Conservation (phyloP, 2,888 invertebrate species). For the Diarsia mendica region DNA sequence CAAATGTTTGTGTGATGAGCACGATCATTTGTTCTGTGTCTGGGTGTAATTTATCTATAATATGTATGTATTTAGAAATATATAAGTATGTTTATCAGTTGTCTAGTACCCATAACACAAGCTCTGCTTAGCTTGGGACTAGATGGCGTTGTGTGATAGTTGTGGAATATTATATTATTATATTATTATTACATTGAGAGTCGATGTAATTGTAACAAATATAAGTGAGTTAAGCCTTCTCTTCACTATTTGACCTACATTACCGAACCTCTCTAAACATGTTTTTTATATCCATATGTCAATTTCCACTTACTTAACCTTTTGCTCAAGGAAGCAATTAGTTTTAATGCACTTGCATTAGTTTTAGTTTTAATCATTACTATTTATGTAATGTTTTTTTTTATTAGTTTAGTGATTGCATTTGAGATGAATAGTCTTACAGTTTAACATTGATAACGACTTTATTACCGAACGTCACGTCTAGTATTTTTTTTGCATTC, state of each 20-base stretch:
- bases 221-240: conserved; percentile 16
- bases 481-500: conserved; percentile 15
- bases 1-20: too few species aligned
- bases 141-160: too few species aligned
- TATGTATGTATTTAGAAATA: too few species aligned
- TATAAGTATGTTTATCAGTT: too few species aligned
- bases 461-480: conserved; percentile 13
- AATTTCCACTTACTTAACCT: conserved; percentile 61
- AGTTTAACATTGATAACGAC: background rate
- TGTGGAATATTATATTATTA: too few species aligned
- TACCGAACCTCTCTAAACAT: conserved; percentile 36
- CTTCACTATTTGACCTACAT: conserved; percentile 48
- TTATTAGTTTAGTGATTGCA: conserved; percentile 10
- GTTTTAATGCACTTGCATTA: conserved; percentile 62
- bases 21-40: too few species aligned
- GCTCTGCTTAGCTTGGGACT: too few species aligned
- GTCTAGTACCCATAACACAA: too few species aligned
- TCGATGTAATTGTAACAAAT: background rate
- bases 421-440: conserved; percentile 16
- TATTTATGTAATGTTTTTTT: conserved; percentile 31
- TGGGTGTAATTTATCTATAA: too few species aligned
- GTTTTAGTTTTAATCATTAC: conserved; percentile 33
- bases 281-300: conserved; percentile 47
- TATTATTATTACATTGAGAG: too few species aligned
- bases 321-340: conserved; percentile 67